Percentiles rank a stretch among this genome's conserved stretches.
phyloP scores from a whole-genome alignment of 2,113 vertebrate genomes.

The Forbesichthys papilliferus region DNA sequence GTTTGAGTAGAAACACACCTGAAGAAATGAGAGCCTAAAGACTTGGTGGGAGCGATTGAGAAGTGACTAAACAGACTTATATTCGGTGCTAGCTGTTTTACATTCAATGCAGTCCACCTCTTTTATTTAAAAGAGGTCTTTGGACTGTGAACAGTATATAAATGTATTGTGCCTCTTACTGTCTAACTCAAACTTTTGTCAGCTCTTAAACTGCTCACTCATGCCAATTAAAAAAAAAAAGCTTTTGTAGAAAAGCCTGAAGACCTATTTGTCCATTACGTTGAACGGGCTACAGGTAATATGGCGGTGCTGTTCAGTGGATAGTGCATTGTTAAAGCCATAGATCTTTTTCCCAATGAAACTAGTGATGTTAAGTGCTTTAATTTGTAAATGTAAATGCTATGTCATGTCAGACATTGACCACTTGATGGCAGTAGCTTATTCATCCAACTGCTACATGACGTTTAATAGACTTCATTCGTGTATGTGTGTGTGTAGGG shows the following conservation, averaged over 20 bases:
- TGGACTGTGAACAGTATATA: neutral
- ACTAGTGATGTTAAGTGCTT: neutral
- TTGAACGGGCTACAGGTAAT: too few relatives aligned
- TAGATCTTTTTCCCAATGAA: neutral
- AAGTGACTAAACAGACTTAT: too few relatives aligned
- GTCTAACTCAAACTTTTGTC: neutral
- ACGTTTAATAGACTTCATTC: neutral
- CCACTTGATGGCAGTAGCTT: constrained; percentile 62
- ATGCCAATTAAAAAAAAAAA: too few relatives aligned
- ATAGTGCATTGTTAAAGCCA: too few relatives aligned
- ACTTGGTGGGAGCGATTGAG: too few relatives aligned
- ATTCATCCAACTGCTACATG: neutral
- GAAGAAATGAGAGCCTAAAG: too few relatives aligned
- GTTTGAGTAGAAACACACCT: too few relatives aligned
- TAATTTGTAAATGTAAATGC: neutral
- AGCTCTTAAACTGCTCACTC: neutral
- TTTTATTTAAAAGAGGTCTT: neutral
- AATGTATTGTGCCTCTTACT: neutral
- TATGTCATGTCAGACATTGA: neutral
- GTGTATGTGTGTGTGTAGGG: constrained; percentile 17
- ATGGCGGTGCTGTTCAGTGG: too few relatives aligned
- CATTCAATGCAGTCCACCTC: too few relatives aligned
- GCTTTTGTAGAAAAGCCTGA: neutral
- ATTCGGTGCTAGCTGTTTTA: too few relatives aligned
- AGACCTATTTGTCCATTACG: neutral